Evolutionary conservation across 30 jellyfish, hydroid and myxozoan genomes (phyloP).

Genomic region (Aurelia sp.): DNA sequence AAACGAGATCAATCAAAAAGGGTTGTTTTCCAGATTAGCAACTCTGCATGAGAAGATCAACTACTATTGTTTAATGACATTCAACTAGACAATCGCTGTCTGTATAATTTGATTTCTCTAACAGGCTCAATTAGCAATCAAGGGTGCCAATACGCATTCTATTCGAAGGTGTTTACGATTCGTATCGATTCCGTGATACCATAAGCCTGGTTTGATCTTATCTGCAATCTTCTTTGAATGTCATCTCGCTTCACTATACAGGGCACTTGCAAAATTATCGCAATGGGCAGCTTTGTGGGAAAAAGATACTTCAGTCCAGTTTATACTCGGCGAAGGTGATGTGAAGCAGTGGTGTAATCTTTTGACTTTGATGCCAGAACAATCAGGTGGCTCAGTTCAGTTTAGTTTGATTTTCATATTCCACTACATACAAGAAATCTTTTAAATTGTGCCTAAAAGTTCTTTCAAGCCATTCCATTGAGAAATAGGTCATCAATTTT

Average conservation of each 20-base stretch:
- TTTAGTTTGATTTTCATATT: too few relatives aligned
- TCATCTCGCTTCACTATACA: constrained; percentile 59
- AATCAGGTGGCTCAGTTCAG: too few relatives aligned
- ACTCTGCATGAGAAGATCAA: constrained; percentile 43
- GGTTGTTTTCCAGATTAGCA: constrained; percentile 47
- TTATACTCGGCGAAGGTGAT: too few relatives aligned
- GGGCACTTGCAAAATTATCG: constrained; percentile 39
- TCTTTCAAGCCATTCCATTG: too few relatives aligned
- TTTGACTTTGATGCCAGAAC: too few relatives aligned
- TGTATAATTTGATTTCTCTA: constrained; percentile 1
- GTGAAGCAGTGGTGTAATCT: too few relatives aligned
- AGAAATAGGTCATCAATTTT: too few relatives aligned
- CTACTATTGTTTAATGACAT: constrained; percentile 1
- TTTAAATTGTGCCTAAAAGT: too few relatives aligned
- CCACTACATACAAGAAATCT: too few relatives aligned
- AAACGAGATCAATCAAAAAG: constrained; percentile 48
- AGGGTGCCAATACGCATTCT: too few relatives aligned
- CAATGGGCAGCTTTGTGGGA: background rate
- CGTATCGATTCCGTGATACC: constrained; percentile 10
- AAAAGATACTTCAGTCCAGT: background rate
- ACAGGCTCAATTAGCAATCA: background rate
- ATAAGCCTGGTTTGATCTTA: constrained; percentile 57
- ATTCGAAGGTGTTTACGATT: too few relatives aligned
- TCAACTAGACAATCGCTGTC: background rate
- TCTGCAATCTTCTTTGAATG: constrained; percentile 17